These are phyloP conservation scores for Lytechinus pictus DNA, from an alignment of 35 echinoderm and acorn worm genomes.

Conservation along the genomic window DNA sequence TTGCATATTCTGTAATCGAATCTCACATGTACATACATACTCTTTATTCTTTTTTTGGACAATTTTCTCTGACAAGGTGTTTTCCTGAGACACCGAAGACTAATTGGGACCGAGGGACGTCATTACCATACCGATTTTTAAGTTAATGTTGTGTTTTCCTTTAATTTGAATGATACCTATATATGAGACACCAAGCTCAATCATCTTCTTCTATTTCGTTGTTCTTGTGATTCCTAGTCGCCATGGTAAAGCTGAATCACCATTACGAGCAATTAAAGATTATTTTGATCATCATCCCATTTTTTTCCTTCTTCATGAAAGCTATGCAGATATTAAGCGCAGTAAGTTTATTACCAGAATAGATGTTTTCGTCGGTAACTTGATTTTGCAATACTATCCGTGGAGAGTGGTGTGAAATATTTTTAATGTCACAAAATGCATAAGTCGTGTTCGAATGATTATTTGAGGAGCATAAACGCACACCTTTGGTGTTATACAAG, in stretches of 20 bases:
- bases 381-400: background rate
- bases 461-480: background rate
- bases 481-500: background rate
- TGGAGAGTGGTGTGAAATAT: background rate
- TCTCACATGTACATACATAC: background rate
- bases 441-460: background rate
- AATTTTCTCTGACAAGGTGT: background rate
- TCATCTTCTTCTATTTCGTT: background rate
- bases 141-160: background rate
- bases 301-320: background rate
- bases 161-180: background rate
- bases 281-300: background rate
- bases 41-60: background rate
- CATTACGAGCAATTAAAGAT: background rate
- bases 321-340: background rate
- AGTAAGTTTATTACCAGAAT: background rate
- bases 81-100: background rate
- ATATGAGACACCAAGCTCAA: background rate
- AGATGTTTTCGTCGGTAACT: background rate
- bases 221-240: background rate
- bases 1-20: constrained; percentile 19
- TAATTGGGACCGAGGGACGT: background rate
- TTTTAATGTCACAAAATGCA: background rate
- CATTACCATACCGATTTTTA: background rate
- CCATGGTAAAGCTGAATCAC: background rate